Evolutionary conservation across 2,888 invertebrate species (phyloP), one percentile per base, ranked within the genome.

Genomic region (Chrysotoxum bicinctum): DNA sequence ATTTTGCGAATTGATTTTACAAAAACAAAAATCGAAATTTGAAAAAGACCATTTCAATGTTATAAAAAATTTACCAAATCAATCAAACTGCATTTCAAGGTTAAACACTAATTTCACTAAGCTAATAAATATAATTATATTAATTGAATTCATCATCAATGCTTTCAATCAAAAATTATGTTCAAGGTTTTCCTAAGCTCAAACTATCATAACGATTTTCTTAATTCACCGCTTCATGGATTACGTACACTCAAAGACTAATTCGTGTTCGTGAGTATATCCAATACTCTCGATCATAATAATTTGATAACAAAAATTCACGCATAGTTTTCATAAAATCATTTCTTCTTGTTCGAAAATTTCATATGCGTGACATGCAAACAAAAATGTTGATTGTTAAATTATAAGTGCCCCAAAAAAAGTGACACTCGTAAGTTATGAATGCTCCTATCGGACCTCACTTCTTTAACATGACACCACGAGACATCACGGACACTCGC

Each of bases 351-450:
- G 1, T 26, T 9, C 0, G 19, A 64, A 12, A 60, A 32, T 16
- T 21, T 26, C n/a, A 43, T 21, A 58, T 66, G 50, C 66, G 66
- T 66, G 66, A 66, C 66, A 48, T 66, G 66, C 30, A 66, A 48
- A 19, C 48, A 50, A 66, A 62, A 26, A 30, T 45, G 5, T 45
- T 64, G 45, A 64, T 32, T 64, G 43, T 45, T 32, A 32, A 64
- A 62, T 30, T 32, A 45, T 14, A 45, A 64, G 32, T 62, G 43
- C 32, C 48, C 64, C 64, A 5, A 66, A 66, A 50, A 64, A 14
- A 64, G 19, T 66, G 64, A 66, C 50, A 66, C n/a, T 48, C 32
- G 21, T 45, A 21, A 32, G 32, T 7, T 43, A 19, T 26, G 60
- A 60, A n/a, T 40, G 40, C n/a, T 62, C 9, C 43, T n/a, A 40